A percentile compares a stretch with the other conserved stretches of the same genome.
phyloP scores from a whole-genome alignment of 2,797 vertebrate species.

The Lagodon rhomboides region DNA sequence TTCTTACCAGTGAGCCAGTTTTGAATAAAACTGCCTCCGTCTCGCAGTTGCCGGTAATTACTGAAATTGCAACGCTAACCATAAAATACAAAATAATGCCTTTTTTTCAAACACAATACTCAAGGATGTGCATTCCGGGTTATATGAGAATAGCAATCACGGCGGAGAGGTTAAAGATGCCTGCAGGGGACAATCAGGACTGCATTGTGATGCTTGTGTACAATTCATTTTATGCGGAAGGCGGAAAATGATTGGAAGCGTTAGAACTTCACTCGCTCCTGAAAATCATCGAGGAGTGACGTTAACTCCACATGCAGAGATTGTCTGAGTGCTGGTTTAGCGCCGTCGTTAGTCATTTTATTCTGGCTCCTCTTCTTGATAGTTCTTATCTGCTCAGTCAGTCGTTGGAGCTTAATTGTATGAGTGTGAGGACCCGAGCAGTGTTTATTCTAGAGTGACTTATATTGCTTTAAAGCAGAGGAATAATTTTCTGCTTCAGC shows the following conservation, averaged over 20 bases:
- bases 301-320: conserved; percentile 31
- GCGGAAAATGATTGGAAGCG: conserved; percentile 21
- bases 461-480: conserved; percentile 82
- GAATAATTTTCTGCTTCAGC: conserved; percentile 82
- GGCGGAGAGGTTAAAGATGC: conserved; percentile 36
- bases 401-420: conserved; percentile 75
- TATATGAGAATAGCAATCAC: background rate
- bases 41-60: background rate
- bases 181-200: conserved; percentile 39
- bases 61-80: background rate
- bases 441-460: conserved; percentile 81
- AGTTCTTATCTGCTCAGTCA: conserved; percentile 76
- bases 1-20: background rate
- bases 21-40: conserved; percentile 1
- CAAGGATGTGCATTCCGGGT: background rate
- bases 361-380: conserved; percentile 53
- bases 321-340: conserved; percentile 46
- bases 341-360: conserved; percentile 61
- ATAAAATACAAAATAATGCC: conserved; percentile 11
- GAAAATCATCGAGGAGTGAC: conserved; percentile 31
- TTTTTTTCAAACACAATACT: conserved; percentile 19
- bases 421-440: conserved; percentile 52
- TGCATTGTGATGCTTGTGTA: conserved; percentile 11
- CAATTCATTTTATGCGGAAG: conserved; percentile 39
- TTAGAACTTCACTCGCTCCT: conserved; percentile 38